Conservation (phyloP, 2,797 vertebrate genomes). For the Micropoecilia bifurca region DNA sequence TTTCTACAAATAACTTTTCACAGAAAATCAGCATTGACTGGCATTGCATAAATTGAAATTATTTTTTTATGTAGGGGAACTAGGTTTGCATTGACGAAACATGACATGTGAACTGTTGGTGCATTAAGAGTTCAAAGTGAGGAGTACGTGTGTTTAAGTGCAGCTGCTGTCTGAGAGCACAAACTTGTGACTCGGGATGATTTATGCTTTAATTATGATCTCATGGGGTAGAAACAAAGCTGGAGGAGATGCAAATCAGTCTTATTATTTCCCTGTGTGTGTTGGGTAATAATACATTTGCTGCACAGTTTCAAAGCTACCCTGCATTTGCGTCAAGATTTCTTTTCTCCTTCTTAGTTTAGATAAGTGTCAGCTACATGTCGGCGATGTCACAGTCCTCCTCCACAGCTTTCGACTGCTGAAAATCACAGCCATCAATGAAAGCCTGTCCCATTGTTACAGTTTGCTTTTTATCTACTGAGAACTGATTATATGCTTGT, state of each 20-base stretch:
- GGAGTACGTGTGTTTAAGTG: neutral
- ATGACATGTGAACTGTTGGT: neutral
- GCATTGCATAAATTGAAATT: neutral
- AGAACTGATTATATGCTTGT: slow-evolving; percentile 53
- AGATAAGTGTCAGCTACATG: slow-evolving; percentile 29
- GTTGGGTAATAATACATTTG: slow-evolving; percentile 18
- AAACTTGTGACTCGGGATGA: slow-evolving; percentile 9
- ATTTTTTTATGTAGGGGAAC: neutral
- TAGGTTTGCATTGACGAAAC: neutral
- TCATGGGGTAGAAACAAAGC: slow-evolving; percentile 12
- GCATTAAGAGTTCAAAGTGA: neutral
- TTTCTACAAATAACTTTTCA: neutral
- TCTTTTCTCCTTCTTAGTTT: slow-evolving; percentile 8
- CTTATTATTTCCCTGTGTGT: slow-evolving; percentile 19
- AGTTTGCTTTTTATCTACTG: slow-evolving; percentile 42
- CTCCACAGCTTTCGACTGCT: slow-evolving; percentile 43
- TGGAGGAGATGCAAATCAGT: slow-evolving; percentile 3
- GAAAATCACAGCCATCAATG: slow-evolving; percentile 73
- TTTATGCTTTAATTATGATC: slow-evolving; percentile 40
- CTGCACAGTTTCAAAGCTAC: slow-evolving; percentile 9
- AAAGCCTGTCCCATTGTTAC: slow-evolving; percentile 63
- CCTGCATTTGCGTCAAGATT: slow-evolving; percentile 26
- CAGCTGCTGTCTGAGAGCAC: slow-evolving; percentile 12
- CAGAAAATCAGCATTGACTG: neutral
- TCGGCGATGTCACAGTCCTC: slow-evolving; percentile 55